phyloP scores from a whole-genome alignment of 1,140 invertebrate species.

The Tetramorium alpestre region DNA sequence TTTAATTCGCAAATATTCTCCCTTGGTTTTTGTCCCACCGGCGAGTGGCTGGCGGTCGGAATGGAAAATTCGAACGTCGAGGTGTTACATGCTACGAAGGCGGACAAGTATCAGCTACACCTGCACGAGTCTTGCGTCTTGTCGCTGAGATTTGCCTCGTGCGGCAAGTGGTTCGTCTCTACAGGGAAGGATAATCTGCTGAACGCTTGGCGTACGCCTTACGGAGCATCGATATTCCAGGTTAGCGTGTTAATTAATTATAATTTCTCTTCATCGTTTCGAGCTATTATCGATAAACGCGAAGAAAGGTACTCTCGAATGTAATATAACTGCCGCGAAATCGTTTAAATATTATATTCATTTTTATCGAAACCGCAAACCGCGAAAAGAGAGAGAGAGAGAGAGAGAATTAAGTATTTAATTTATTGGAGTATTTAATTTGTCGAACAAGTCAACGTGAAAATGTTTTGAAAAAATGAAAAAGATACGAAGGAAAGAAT shows the following conservation, averaged over 20 bases:
- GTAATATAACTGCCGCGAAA: neutral
- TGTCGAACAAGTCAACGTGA: neutral
- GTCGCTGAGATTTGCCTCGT: conserved; percentile 97
- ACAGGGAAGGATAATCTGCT: conserved; percentile 99
- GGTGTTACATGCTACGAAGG: conserved; percentile 96
- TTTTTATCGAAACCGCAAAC: neutral
- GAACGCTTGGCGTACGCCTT: conserved; percentile 99
- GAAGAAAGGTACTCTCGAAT: neutral
- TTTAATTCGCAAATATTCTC: conserved; percentile 97
- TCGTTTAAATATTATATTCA: neutral
- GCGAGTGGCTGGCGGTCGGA: conserved; percentile 99
- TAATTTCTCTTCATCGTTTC: neutral
- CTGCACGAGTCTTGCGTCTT: conserved; percentile 99
- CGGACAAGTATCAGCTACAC: conserved; percentile 99
- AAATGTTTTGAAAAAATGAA: neutral
- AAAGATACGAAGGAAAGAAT: neutral
- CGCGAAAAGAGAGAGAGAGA: neutral
- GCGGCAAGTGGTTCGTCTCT: conserved; percentile 99
- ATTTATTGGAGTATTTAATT: neutral
- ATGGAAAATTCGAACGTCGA: conserved; percentile 99
- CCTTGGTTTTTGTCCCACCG: conserved; percentile 98
- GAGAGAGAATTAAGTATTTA: neutral
- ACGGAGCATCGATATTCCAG: conserved; percentile 99
- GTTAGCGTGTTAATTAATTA: conserved; percentile 84
- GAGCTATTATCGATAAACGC: neutral